A percentile compares a stretch with the other conserved stretches of the same genome.
Evolutionary conservation across 2,888 invertebrate species (phyloP).

Genomic region (Halocaridina rubra): DNA sequence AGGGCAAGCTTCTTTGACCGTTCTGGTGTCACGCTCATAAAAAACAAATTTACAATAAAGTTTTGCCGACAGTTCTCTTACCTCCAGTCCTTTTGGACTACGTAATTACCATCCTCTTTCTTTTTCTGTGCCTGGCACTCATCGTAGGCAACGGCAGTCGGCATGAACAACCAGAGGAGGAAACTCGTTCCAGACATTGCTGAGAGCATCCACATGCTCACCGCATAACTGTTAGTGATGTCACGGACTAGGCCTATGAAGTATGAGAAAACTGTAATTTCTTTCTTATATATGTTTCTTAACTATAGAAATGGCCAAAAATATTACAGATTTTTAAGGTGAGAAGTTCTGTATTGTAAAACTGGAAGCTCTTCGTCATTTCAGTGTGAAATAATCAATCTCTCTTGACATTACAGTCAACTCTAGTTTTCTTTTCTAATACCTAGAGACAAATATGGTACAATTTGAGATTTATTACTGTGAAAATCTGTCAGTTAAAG

Average conservation of each 20-base stretch:
- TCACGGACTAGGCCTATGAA: conserved; percentile 10
- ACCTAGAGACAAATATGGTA: too few relatives aligned
- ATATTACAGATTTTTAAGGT: not conserved
- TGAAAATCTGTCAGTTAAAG: too few relatives aligned
- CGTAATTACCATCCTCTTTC: not conserved
- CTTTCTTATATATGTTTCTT: not conserved
- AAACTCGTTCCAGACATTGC: not conserved
- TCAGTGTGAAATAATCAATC: not conserved
- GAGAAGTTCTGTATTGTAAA: not conserved
- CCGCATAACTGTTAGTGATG: not conserved
- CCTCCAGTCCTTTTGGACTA: too few relatives aligned
- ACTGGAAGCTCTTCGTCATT: not conserved
- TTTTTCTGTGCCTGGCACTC: not conserved
- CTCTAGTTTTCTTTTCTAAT: not conserved
- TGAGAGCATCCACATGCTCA: not conserved
- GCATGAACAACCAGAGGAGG: conserved; percentile 37
- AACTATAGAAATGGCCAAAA: not conserved
- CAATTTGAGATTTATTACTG: too few relatives aligned
- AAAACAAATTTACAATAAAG: too few relatives aligned
- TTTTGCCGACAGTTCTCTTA: too few relatives aligned
- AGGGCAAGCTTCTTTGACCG: too few relatives aligned
- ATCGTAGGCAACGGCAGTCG: not conserved
- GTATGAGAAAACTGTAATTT: not conserved
- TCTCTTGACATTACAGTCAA: not conserved
- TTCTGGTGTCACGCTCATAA: too few relatives aligned